These are phyloP conservation scores for Phalloptychus januarius DNA, from an alignment of 2,797 vertebrate genomes.

Conservation along the genomic window DNA sequence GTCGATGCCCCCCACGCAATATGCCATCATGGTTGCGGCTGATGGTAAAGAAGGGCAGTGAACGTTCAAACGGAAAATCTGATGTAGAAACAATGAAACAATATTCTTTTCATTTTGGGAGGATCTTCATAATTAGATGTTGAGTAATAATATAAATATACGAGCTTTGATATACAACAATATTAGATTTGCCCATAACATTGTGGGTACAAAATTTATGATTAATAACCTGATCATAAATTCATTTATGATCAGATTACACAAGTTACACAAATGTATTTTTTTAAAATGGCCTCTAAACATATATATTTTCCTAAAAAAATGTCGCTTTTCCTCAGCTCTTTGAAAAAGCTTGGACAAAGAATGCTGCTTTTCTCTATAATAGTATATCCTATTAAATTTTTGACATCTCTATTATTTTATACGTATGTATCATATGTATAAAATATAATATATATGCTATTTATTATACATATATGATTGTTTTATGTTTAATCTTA, in stretches of 20 bases:
- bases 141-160: not conserved
- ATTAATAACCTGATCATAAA: too few species aligned
- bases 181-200: not conserved
- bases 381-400: not conserved
- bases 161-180: not conserved
- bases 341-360: not conserved
- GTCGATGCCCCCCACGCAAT: not conserved
- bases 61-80: not conserved
- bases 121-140: not conserved
- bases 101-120: not conserved
- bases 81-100: not conserved
- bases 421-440: too few species aligned
- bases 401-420: not conserved
- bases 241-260: too few species aligned
- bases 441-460: too few species aligned
- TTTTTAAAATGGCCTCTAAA: not conserved
- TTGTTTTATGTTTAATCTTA: too few species aligned
- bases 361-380: not conserved
- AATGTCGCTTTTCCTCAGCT: not conserved
- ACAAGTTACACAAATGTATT: not conserved
- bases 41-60: slow-evolving; percentile 3
- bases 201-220: not conserved
- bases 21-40: slow-evolving; percentile 47
- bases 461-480: too few species aligned
- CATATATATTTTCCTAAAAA: not conserved